Evolutionary conservation across 2,888 invertebrate genomes (phyloP).

Genomic region (Meghimatium bilineatum): DNA sequence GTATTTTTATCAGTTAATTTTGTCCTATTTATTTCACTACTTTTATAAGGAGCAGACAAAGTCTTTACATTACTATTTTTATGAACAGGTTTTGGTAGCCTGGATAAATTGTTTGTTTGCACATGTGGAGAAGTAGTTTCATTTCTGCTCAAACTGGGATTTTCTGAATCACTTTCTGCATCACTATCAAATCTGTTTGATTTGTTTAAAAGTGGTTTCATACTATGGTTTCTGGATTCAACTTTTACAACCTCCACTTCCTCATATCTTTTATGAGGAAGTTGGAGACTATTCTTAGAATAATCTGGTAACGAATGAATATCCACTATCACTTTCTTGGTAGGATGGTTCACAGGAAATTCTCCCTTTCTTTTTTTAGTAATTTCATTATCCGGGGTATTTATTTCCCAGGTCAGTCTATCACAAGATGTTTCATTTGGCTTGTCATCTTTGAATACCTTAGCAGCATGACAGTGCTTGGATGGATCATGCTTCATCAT

Average conservation of each 20-base stretch:
- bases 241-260: constrained; percentile 48
- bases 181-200: constrained; percentile 47
- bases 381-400: constrained; percentile 49
- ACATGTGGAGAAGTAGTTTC: neutral
- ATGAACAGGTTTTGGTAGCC: neutral
- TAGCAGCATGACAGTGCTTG: constrained; percentile 67
- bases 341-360: neutral
- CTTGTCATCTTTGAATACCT: constrained; percentile 59
- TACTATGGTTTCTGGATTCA: neutral
- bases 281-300: neutral
- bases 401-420: constrained; percentile 63
- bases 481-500: constrained; percentile 66
- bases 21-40: neutral
- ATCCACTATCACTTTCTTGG: neutral
- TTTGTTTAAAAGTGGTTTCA: neutral
- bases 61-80: neutral
- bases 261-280: neutral
- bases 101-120: neutral
- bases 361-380: constrained; percentile 48
- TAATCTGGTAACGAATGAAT: neutral
- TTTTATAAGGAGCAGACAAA: neutral
- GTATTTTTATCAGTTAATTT: neutral
- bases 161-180: constrained; percentile 39
- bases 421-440: constrained; percentile 18
- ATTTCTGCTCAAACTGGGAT: neutral